These are phyloP conservation scores for Drosophila neocordata DNA, from an alignment of 1,140 invertebrate genomes.

Conservation along the genomic window DNA sequence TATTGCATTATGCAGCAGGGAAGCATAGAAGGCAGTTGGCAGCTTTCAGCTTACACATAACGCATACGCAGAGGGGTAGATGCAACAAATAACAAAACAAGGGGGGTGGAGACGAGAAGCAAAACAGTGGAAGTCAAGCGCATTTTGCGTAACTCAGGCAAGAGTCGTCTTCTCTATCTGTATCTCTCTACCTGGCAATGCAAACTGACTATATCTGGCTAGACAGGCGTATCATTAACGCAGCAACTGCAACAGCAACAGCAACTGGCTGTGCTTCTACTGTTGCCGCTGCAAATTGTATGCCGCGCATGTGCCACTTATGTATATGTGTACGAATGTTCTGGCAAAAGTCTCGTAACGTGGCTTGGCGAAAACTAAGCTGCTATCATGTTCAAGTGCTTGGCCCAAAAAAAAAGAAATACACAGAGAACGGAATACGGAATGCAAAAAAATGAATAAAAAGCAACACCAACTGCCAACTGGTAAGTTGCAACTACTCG, in stretches of 20 bases:
- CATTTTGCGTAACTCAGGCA: constrained; percentile 49
- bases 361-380: constrained; percentile 47
- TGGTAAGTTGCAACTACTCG: constrained; percentile 13
- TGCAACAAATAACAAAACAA: constrained; percentile 13
- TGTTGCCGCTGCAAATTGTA: constrained; percentile 66
- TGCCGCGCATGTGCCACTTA: constrained; percentile 75
- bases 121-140: constrained; percentile 36
- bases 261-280: neutral
- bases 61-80: constrained; percentile 57
- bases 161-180: constrained; percentile 24
- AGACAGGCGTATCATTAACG: constrained; percentile 78
- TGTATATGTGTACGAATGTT: constrained; percentile 61
- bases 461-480: constrained; percentile 25
- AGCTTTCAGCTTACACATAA: constrained; percentile 55
- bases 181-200: constrained; percentile 20
- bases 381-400: constrained; percentile 77
- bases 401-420: constrained; percentile 66
- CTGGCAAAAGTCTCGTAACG: constrained; percentile 29
- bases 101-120: constrained; percentile 15
- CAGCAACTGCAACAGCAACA: constrained; percentile 38
- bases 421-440: constrained; percentile 1
- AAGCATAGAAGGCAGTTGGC: constrained; percentile 34
- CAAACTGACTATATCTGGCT: constrained; percentile 9
- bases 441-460: neutral
- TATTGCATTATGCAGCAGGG: constrained; percentile 27